These are phyloP conservation scores for Grammomys surdaster DNA, from an alignment of 2,113 vertebrate species.

Conservation along the genomic window DNA sequence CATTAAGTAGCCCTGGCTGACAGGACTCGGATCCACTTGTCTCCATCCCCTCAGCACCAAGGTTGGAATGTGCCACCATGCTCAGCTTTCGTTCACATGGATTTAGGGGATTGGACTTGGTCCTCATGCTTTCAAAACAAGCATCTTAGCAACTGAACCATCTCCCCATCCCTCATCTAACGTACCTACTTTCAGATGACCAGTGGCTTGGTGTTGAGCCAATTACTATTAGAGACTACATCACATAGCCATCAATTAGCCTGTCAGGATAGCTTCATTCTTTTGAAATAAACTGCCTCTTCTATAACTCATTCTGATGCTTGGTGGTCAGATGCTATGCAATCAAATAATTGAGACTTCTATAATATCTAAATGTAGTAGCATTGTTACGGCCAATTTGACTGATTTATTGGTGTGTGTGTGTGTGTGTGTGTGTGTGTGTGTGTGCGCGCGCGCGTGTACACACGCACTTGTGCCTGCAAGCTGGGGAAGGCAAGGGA, in stretches of 20 bases:
- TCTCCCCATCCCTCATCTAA: background rate
- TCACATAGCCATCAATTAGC: constrained; percentile 68
- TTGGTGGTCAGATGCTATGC: constrained; percentile 54
- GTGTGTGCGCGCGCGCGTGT: background rate
- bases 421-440: background rate
- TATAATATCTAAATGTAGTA: constrained; percentile 52
- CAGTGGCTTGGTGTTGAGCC: constrained; percentile 53
- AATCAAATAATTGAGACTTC: constrained; percentile 75
- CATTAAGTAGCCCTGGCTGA: background rate
- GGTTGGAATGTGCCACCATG: too few species aligned
- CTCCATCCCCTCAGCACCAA: background rate
- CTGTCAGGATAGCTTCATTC: constrained; percentile 66
- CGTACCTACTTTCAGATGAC: constrained; percentile 41
- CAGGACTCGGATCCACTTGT: background rate
- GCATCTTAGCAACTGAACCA: too few species aligned
- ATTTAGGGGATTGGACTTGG: background rate
- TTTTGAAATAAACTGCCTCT: constrained; percentile 68
- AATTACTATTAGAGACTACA: constrained; percentile 67
- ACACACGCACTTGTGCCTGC: background rate
- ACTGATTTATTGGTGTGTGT: constrained; percentile 46
- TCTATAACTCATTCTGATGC: constrained; percentile 68
- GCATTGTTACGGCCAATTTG: constrained; percentile 51
- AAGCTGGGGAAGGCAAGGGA: background rate
- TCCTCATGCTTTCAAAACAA: background rate
- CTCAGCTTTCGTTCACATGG: background rate